Conservation (phyloP, 92 coral and sea anemone species). For the Muricea muricata region DNA sequence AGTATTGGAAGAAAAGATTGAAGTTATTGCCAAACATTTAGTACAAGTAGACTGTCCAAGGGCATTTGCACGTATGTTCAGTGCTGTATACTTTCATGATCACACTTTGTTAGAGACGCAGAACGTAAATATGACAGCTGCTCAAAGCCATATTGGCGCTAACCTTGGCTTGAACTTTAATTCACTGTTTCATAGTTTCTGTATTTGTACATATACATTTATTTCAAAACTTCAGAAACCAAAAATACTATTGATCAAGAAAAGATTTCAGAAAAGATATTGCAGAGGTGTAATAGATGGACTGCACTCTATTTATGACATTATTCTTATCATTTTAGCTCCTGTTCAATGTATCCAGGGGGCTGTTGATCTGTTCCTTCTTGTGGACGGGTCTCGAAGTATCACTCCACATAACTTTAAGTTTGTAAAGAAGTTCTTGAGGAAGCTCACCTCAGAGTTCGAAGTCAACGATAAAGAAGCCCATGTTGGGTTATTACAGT, state of each 20-base stretch:
- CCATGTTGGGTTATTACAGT: constrained; percentile 36
- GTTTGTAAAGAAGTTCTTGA: constrained; percentile 22
- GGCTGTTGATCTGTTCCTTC: constrained; percentile 7
- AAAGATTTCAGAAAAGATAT: background rate
- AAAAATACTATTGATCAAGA: background rate
- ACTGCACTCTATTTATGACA: background rate
- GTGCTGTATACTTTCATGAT: too few relatives aligned
- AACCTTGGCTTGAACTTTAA: too few relatives aligned
- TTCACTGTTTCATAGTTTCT: too few relatives aligned
- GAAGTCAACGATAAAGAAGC: background rate
- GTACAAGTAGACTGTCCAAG: constrained; percentile 42
- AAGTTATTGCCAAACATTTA: constrained; percentile 27
- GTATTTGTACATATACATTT: too few relatives aligned
- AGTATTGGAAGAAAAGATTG: constrained; percentile 25
- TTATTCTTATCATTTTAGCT: background rate
- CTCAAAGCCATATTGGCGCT: too few relatives aligned
- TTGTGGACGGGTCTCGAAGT: constrained; percentile 42
- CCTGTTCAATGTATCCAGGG: constrained; percentile 35
- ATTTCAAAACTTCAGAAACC: too few relatives aligned
- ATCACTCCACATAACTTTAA: constrained; percentile 4
- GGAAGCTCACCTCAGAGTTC: constrained; percentile 25
- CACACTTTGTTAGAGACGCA: too few relatives aligned
- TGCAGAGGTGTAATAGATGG: background rate
- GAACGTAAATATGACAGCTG: too few relatives aligned
- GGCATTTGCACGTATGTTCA: constrained; percentile 8